Base-by-base conservation (phyloP, 2,797 vertebrate species). In the Heliangelus exortis region DNA sequence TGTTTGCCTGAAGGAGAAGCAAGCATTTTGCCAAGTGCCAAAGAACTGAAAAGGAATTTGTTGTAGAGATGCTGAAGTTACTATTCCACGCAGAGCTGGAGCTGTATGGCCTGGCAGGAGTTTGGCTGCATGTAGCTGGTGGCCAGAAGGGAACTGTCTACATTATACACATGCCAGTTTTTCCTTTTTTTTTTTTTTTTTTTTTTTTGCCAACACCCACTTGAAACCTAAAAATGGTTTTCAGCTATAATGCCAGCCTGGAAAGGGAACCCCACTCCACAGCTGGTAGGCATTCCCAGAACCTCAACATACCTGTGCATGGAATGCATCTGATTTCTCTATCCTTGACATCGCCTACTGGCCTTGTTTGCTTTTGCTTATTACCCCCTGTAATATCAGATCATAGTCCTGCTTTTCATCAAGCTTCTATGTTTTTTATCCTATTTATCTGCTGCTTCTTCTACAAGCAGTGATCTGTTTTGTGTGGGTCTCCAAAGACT, bases 131-230 rank as follows among this genome's bases (percentile, higher is more conserved):
- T 29, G 29, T 45, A n/a, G 36, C 47, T 53, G 62, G 9, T 2
- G 15, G 15, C 9, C 22, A 18, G 45, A 55, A 57, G 45, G 34
- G 15, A 26, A 66, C 39, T 2, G 0, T 21, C 31, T 54, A 4
- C 0, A 0, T 57, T 84, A 50, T 25, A 36, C 10, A 8, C 0
- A 0, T 66, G 15, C 69, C 53, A 33, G 6, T 47, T 72, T 83
- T 71, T n/a, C 78, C 48, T n/a, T n/a, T n/a, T n/a, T n/a, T n/a
- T n/a, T n/a, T n/a, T n/a, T 79, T 43, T 39, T 13, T 82, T 43
- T 0, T 62, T 0, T 62, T 76, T 71, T 89, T 95, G 53, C 23
- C 34, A 53, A 8, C 19, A 26, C 7, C 5, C 41, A 29, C 2
- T 0, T 78, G 51, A 81, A 92, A 61, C 7, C 14, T 48, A 9